Evolutionary conservation across 1,140 invertebrate genomes (phyloP), one percentile per base, ranked within the genome.

Genomic region (Heliconius himera): DNA sequence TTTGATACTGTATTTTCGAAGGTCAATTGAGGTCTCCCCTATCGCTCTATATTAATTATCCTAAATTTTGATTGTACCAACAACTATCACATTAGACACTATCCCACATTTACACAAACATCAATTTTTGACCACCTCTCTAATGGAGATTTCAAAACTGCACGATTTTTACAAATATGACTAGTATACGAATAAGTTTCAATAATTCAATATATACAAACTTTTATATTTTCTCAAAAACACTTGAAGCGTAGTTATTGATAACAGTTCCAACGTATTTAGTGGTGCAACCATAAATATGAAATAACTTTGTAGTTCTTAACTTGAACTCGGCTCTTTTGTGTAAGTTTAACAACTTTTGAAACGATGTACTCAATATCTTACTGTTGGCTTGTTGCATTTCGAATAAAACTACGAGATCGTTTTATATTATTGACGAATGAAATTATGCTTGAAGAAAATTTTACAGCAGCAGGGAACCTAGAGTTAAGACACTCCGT

Each of bases 371-470:
- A 70, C 51, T 72, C 74, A 60, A 76, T 76, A 76, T 33, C 60
- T 70, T 38, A 33, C 33, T n/a, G 11, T 75, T 66, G 54, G 56
- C 36, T 66, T 76, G 74, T 76, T 76, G 56, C 74, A 70, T 70
- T 66, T 66, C 22, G 16, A 66, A 66, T 66, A 66, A 66, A 66
- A 66, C 13, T 66, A 29, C 22, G 3, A 16, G 3, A 66, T 22
- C 4, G 13, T 29, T 18, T 6, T 3, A 6, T 66, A 66, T 66
- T 66, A 29, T 29, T 16, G 13, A 46, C 41, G 13, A 16, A 46
- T 46, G 3, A 46, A 16, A 46, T 46, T 46, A 46, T 46, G 13
- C 41, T 46, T 46, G 13, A 46, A 16, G 41, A 26, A n/a, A 26
- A 26, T 26, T 26, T 26, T 1, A 26, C 26, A 26, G 26, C 26